A percentile compares a stretch with the other conserved stretches of the same genome.
Evolutionary conservation across 2,888 invertebrate species (phyloP).

Genomic region (Trimorus sp.): DNA sequence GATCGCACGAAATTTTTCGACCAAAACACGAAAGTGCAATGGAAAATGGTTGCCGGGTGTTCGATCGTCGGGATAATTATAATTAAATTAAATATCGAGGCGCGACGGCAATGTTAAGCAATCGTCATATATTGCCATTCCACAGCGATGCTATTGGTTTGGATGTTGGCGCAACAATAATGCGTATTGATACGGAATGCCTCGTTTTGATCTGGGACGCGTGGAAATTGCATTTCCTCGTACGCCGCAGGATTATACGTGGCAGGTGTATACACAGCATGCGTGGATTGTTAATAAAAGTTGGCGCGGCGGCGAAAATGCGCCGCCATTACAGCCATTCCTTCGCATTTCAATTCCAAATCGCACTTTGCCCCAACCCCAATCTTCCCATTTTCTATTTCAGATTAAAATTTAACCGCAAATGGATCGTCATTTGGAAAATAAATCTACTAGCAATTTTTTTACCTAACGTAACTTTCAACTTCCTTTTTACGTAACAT

Average conservation of each 20-base stretch:
- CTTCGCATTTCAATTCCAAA: too few species aligned
- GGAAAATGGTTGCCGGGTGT: too few species aligned
- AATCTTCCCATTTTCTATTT: too few species aligned
- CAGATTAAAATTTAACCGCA: too few species aligned
- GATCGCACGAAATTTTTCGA: too few species aligned
- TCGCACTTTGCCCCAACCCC: too few species aligned
- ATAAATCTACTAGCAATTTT: too few species aligned
- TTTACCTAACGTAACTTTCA: too few species aligned
- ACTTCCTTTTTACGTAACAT: too few species aligned
- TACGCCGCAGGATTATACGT: constrained; percentile 60
- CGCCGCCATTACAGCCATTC: background rate
- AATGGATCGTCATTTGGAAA: too few species aligned
- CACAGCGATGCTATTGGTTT: constrained; percentile 54
- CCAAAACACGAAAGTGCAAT: too few species aligned
- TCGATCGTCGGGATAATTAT: constrained; percentile 8
- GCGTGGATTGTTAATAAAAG: constrained; percentile 33
- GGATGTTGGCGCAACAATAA: constrained; percentile 51
- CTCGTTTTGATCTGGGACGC: constrained; percentile 69
- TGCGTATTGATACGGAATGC: constrained; percentile 58
- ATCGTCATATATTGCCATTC: constrained; percentile 52
- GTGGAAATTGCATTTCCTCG: constrained; percentile 71
- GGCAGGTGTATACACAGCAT: constrained; percentile 25
- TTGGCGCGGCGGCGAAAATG: constrained; percentile 16
- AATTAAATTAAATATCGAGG: constrained; percentile 30
- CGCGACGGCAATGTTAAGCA: constrained; percentile 39